Evolutionary conservation across 2,888 invertebrate species (phyloP).

Genomic region (Actias luna): DNA sequence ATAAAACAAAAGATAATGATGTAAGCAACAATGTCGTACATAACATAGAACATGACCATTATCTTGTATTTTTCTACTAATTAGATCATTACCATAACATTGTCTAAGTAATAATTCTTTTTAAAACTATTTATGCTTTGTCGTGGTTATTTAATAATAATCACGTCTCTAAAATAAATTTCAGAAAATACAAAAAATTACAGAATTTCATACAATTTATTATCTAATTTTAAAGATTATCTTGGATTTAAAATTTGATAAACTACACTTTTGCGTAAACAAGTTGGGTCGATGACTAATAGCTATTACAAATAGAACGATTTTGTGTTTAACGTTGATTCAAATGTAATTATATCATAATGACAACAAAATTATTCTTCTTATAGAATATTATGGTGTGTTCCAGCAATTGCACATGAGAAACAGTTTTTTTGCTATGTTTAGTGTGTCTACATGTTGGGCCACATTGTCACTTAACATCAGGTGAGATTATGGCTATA

Average conservation of each 20-base stretch:
- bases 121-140: neutral
- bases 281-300: neutral
- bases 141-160: neutral
- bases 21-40: constrained; percentile 4
- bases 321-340: neutral
- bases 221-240: neutral
- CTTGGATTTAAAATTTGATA: neutral
- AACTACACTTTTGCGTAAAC: neutral
- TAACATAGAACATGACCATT: constrained; percentile 3
- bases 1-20: constrained; percentile 9
- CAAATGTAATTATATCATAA: neutral
- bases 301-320: neutral
- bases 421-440: too few relatives aligned
- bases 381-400: too few relatives aligned
- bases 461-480: too few relatives aligned
- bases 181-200: neutral
- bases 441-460: too few relatives aligned
- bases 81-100: neutral
- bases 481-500: too few relatives aligned
- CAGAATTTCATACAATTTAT: neutral
- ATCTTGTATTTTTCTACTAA: neutral
- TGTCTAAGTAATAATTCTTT: neutral
- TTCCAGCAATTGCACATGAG: too few relatives aligned
- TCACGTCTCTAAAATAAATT: neutral
- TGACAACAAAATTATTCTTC: neutral